Evolutionary conservation across 2,797 vertebrate genomes (phyloP), one percentile per base, ranked within the genome.

Genomic region (Rhinogobio ventralis): DNA sequence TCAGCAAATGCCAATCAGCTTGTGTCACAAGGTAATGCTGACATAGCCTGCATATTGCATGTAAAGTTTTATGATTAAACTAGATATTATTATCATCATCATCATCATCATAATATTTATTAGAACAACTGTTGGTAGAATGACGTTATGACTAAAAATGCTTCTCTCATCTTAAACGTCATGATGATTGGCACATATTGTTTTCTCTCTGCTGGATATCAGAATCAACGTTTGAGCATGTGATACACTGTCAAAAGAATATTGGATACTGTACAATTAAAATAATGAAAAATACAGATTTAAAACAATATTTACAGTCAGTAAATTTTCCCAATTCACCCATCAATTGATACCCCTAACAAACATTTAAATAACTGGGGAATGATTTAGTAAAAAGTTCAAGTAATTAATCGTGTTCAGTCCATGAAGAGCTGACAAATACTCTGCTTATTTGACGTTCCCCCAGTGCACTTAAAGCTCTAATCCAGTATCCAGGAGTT

Each of bases 391-490:
- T 17, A 23, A 51, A 76, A 39, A 39, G 20, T 15, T 1, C 9
- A 39, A 33, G 72, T 14, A 74, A 33, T 75, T 36, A 13, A 60
- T 36, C 8, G 14, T 45, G 68, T 77, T 86, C 7, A 45, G n/a
- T 19, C n/a, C 23, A 42, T 69, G 15, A 49, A 68, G 46, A 25
- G 36, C 71, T 53, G 28, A 42, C 7, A 55, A 57, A 49, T 49
- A 25, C 46, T 30, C 45, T 51, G 25, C 4, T 60, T 60, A 42
- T 60, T 60, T 66, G 30, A 79, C 4, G 15, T 45, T 67, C 86
- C 88, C 92, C 86, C 89, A 88, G 90, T 88, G 82, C 92, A 89
- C 87, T 92, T 93, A 94, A 93, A 94, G 92, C 85, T 87, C 91
- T 62, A 91, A 92, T 91, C 91, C 90, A 81, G 91, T 49, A 82